Evolutionary conservation across 2,888 invertebrate species (phyloP), one percentile per base, ranked within the genome.

Genomic region (Nesidiocoris tenuis): DNA sequence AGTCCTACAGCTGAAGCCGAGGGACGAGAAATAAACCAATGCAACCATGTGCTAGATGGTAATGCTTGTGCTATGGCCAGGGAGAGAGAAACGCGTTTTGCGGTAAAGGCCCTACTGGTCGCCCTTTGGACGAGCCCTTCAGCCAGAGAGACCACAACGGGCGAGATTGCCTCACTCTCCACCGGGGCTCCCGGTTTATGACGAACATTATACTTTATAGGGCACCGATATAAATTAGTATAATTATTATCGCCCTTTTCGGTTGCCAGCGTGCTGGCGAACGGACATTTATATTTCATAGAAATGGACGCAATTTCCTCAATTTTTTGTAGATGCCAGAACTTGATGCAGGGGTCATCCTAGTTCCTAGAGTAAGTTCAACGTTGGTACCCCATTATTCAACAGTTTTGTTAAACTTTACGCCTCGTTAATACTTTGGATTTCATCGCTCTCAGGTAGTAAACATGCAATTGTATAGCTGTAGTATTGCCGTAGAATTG

Each of bases 61-160:
- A 39, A 39, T 39, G 39, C 5, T 39, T 39, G 39, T 3, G 12
- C 5, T 7, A 39, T 39, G 39, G 39, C 39, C 39, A 7, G 12
- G 12, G 39, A 39, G 39, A 39, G 39, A 12, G 54, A 54, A 56
- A 67, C 22, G 55, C 67, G 55, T 67, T 67, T 67, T 67, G 67
- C 56, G 67, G 67, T 67, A 67, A 67, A 67, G 67, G 67, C 55
- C 67, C 39, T 12, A 55, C 67, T 56, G 21, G 56, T 55, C 23
- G 54, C 54, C 67, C 67, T 67, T 66, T 54, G 66, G 18, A 25
- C 66, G 55, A 66, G 66, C 66, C 54, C 66, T 66, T 67, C 56
- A 21, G 19, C 67, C 9, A 16, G 55, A 7, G 39, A 55, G 56
- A 67, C 67, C 67, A 67, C 67, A 67, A 67, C 67, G 21, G 67